A percentile compares a stretch with the other conserved stretches of the same genome.
These are phyloP conservation scores for Acrossocheilus wenchowensis DNA, from an alignment of 2,797 vertebrate species.

Conservation along the genomic window DNA sequence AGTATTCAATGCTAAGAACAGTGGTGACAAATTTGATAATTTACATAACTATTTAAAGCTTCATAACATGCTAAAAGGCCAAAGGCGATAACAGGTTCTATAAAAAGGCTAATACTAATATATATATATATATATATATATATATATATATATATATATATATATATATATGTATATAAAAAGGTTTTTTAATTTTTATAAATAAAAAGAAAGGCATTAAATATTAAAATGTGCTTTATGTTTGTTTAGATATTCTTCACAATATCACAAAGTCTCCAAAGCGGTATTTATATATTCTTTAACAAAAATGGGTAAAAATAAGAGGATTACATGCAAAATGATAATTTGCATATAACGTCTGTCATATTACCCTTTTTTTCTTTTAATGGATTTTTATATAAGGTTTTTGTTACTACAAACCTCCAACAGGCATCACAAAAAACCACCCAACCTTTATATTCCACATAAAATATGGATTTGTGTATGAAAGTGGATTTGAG, in stretches of 20 bases:
- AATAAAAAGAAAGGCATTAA: too few species aligned
- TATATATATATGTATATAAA: too few species aligned
- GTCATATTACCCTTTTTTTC: background rate
- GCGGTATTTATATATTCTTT: background rate
- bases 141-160: too few species aligned
- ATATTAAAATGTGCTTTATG: background rate
- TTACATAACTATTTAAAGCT: background rate
- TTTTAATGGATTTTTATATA: background rate
- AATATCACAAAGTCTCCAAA: background rate
- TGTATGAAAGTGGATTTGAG: slow-evolving; percentile 45
- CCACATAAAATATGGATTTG: slow-evolving; percentile 45
- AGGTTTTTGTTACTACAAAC: background rate
- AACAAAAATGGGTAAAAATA: background rate
- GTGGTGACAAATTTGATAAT: background rate
- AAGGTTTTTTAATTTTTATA: too few species aligned
- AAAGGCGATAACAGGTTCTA: background rate
- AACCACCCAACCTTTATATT: slow-evolving; percentile 11
- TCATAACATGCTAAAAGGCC: background rate
- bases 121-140: too few species aligned
- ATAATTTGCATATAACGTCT: too few species aligned
- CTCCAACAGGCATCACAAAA: slow-evolving; percentile 13
- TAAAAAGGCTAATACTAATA: background rate
- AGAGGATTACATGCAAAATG: background rate
- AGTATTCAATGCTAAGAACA: background rate
- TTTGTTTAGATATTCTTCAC: background rate